Evolutionary conservation across 2,888 invertebrate genomes (phyloP), one percentile per base, ranked within the genome.

Genomic region (Acronicta leporina): DNA sequence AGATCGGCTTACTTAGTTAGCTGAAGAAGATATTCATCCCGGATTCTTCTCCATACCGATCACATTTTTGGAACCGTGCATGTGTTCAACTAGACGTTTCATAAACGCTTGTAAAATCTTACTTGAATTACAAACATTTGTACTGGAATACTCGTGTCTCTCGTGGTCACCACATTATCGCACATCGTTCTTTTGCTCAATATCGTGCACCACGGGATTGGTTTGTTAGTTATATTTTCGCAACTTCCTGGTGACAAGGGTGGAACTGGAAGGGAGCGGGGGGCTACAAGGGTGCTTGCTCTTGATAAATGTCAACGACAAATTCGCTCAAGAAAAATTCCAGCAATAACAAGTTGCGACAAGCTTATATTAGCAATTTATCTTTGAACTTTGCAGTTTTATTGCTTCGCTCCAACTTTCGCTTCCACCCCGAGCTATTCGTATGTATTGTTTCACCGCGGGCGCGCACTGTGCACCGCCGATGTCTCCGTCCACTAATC

Each of bases 321-420:
- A 67, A 63, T 40, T 54, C 42, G 56, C 53, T 43, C 47, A 44
- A 64, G 44, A 70, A 68, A 72, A 52, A 75, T 53, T 63, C 44
- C 48, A 61, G 60, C 61, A 72, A 77, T 72, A 74, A 74, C 60
- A 77, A 77, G 66, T 61, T 44, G 62, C 57, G 64, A 70, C 73
- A 66, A 54, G 51, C 61, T 62, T 13, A 63, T 63, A 74, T 71
- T 64, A 68, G 49, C 49, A 75, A 77, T 76, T 74, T 76, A 77
- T 76, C 50, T 68, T 44, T 45, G 25, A 55, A 67, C 72, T 77
- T 72, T 63, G 63, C 56, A 51, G 41, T 66, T 71, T 68, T 74
- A 67, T 68, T 76, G 77, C 77, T 75, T 58, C 13, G 47, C 53
- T 63, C 60, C 49, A 66, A 75, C 57, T 67, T 68, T 64, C 55